Evolutionary conservation across 1,140 invertebrate species (phyloP).

Genomic region (Euura lappo): DNA sequence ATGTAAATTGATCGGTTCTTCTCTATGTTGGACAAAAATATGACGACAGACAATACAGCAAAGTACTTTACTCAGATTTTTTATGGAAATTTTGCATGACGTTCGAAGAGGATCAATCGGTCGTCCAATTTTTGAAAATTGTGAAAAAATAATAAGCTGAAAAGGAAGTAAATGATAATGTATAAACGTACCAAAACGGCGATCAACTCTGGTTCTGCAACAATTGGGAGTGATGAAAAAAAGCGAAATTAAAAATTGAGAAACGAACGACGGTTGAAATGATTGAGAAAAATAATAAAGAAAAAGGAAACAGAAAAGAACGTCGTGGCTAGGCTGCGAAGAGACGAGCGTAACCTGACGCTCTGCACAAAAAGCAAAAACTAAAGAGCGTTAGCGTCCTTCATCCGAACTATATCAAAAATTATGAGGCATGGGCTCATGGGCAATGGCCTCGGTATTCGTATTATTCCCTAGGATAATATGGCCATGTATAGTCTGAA

Average conservation of each 20-base stretch:
- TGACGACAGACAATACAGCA: background rate
- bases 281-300: background rate
- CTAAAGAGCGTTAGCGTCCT: background rate
- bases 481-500: background rate
- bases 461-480: background rate
- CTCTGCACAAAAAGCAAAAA: conserved; percentile 1
- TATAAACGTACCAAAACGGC: background rate
- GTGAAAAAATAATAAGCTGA: too few relatives aligned
- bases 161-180: background rate
- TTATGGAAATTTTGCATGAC: background rate
- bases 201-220: background rate
- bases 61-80: background rate
- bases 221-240: background rate
- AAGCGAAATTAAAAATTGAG: too few relatives aligned
- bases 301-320: background rate
- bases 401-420: conserved; percentile 2
- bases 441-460: background rate
- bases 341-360: background rate
- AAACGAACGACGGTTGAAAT: background rate
- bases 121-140: background rate
- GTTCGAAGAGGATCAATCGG: background rate
- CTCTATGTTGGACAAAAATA: background rate
- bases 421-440: background rate
- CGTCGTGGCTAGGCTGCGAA: background rate
- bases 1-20: too few relatives aligned